These are phyloP conservation scores for Stylophora pistillata DNA, from an alignment of 64 coral and sea anemone species.

Conservation along the genomic window DNA sequence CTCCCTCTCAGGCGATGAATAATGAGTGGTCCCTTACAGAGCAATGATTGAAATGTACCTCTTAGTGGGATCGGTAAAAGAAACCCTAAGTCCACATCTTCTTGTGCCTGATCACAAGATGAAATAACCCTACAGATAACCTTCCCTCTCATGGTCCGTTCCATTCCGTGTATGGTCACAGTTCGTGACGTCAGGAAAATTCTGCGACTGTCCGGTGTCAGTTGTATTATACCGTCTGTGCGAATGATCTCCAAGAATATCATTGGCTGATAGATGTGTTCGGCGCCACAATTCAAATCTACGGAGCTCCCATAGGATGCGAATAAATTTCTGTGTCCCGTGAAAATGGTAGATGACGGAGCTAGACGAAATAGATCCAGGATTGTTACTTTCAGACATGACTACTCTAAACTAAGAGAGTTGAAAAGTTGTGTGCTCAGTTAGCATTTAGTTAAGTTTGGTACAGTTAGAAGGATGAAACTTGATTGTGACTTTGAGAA, in stretches of 20 bases:
- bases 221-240: not conserved
- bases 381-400: not conserved
- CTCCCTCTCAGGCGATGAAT: not conserved
- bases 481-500: no score
- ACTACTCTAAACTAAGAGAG: no score
- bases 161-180: constrained; percentile 34
- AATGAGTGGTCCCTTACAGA: not conserved
- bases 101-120: constrained; percentile 13
- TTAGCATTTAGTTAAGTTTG: no score
- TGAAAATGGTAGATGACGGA: not conserved
- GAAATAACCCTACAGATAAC: constrained; percentile 54
- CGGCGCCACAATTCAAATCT: constrained; percentile 47
- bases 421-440: no score
- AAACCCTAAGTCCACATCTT: constrained; percentile 21
- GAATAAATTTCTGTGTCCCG: constrained; percentile 37
- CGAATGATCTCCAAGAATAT: constrained; percentile 42
- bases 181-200: constrained; percentile 22
- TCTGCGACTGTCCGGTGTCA: constrained; percentile 16
- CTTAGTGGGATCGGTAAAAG: constrained; percentile 12
- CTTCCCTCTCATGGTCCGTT: constrained; percentile 14
- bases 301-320: constrained; percentile 47
- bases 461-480: no score
- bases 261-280: constrained; percentile 14
- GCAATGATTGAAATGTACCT: not conserved
- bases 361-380: not conserved